Base-by-base conservation (phyloP, 2,113 vertebrate genomes). In the Corythornis madagascariensis region DNA sequence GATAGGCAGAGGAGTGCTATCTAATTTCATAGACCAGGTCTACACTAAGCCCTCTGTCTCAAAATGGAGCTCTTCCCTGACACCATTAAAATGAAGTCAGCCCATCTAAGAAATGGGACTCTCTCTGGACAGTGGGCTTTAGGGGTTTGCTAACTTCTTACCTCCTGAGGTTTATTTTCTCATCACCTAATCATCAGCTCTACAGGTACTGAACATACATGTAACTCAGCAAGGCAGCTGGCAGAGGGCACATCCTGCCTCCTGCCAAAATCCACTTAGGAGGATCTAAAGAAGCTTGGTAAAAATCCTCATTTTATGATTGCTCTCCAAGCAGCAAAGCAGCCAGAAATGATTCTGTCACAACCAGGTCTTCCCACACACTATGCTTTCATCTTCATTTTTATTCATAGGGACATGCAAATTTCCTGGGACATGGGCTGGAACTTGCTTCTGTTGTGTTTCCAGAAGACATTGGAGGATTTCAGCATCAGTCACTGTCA, bases 281-380 rank as follows among this genome's bases (percentile, higher is more conserved):
- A 87, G 19, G 72, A 56, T 67, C 70, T 83, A 67, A 91, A 88
- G 29, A 60, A 67, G 31, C 60, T 59, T 52, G 47, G 72, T 89
- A 57, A 83, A 60, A 94, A 56, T 60, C 75, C 59, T 83, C 26
- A 0, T 69, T 94, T 60, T 86, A 22, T 35, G 64, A 73, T 73
- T 77, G 75, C 72, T 92, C 28, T 88, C 65, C 86, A 94, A 48
- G 52, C 76, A 74, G 88, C 88, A 66, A 89, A 71, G 63, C 83
- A 86, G 53, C 65, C 38, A 15, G 87, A 63, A 93, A 77, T 21
- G 52, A 64, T 80, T 88, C 90, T 94, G 78, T 77, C 79, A 91
- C 79, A 81, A 76, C 64, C 85, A 88, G 79, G 86, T 88, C 93
- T 92, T 94, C 90, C 90, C 88, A 95, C 93, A 88, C 83, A 80